Percentiles rank a stretch among this genome's conserved stretches.
Conservation (phyloP, 2,113 vertebrate species). For the Arvicanthis niloticus region DNA sequence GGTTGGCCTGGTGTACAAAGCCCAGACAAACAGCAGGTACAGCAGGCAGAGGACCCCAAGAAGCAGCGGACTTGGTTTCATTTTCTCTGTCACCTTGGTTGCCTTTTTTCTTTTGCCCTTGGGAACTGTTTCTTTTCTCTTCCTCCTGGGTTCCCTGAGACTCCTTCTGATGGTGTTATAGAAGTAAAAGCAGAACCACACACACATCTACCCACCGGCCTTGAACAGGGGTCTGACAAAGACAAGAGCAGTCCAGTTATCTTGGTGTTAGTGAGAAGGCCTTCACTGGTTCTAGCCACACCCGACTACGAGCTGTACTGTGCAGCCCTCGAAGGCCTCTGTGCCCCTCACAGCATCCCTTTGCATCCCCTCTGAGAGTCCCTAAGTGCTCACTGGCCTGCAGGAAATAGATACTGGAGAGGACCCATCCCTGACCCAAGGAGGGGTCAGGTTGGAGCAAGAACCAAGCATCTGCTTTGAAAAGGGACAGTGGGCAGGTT, state of each 20-base stretch:
- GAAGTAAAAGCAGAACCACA: background rate
- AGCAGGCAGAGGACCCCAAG: background rate
- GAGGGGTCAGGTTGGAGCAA: rapidly evolving
- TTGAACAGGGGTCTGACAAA: background rate
- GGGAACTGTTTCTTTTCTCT: background rate
- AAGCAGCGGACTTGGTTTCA: background rate
- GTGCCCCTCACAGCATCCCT: rapidly evolving
- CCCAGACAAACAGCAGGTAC: background rate
- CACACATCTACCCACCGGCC: background rate
- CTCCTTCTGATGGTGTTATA: background rate
- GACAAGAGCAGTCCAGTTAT: background rate
- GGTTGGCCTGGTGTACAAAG: background rate
- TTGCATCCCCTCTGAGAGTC: too few relatives aligned
- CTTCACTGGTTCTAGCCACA: background rate
- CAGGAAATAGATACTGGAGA: rapidly evolving
- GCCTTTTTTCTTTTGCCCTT: background rate
- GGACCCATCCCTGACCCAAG: background rate
- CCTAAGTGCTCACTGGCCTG: background rate
- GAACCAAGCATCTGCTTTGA: background rate
- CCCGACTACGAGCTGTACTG: background rate
- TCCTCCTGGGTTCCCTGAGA: background rate
- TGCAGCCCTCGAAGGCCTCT: background rate
- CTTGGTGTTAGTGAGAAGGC: background rate
- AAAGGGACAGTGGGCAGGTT: background rate
- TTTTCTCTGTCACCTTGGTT: background rate